A percentile compares a stretch with the other conserved stretches of the same genome.
These are phyloP conservation scores for Oxyruncus cristatus DNA, from an alignment of 2,113 vertebrate species.

Conservation along the genomic window DNA sequence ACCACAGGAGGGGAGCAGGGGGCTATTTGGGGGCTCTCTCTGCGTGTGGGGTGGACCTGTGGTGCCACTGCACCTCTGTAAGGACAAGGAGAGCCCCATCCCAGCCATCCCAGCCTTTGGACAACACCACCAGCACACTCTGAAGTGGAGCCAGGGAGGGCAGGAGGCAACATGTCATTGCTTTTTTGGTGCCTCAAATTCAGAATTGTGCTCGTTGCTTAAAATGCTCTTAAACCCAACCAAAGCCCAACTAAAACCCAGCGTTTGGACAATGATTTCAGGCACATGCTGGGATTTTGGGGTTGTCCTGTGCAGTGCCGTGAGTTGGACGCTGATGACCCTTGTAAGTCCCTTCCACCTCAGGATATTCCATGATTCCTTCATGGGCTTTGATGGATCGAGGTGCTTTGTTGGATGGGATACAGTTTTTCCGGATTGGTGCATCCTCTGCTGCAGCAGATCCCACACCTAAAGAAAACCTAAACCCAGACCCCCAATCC, in stretches of 20 bases:
- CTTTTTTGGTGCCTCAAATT: not conserved
- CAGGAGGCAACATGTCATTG: not conserved
- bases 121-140: not conserved
- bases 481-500: rapidly evolving
- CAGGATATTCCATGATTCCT: not conserved
- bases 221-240: not conserved
- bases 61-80: not conserved
- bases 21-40: not conserved
- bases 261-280: not conserved
- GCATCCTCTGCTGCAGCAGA: not conserved
- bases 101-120: too few species aligned
- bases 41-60: too few species aligned
- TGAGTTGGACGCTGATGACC: not conserved
- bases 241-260: not conserved
- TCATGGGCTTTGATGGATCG: rapidly evolving
- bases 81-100: not conserved
- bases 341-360: not conserved
- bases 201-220: not conserved
- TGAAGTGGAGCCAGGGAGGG: not conserved
- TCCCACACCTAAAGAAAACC: not conserved
- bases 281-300: not conserved
- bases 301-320: not conserved
- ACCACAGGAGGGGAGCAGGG: rapidly evolving
- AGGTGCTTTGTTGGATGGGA: not conserved
- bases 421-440: not conserved